Evolutionary conservation across 2,113 vertebrate genomes (phyloP).

Genomic region (Tragelaphus strepsiceros): DNA sequence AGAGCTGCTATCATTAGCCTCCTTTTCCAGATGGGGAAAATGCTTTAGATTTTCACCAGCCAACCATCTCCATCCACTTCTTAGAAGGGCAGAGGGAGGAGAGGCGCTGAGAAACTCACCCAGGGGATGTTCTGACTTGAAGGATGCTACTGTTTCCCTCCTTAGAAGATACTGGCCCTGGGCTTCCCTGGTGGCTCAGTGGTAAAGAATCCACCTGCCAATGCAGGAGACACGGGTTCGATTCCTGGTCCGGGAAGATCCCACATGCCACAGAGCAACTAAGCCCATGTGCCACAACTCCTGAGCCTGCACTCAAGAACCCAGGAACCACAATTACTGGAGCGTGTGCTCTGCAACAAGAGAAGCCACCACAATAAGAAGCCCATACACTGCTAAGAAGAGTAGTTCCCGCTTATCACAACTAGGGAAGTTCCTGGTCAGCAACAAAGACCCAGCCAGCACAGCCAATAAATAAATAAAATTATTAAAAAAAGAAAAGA

Average conservation of each 20-base stretch:
- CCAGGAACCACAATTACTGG: not conserved
- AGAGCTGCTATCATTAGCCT: too few species aligned
- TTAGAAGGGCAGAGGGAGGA: not conserved
- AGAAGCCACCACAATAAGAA: not conserved
- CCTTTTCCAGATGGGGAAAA: not conserved
- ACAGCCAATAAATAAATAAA: not conserved
- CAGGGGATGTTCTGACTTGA: not conserved
- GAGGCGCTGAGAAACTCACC: not conserved
- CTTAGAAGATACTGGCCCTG: not conserved
- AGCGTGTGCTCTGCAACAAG: not conserved
- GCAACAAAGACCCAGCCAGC: not conserved
- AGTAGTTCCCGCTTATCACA: not conserved
- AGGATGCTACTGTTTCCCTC: not conserved
- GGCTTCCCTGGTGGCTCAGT: not conserved
- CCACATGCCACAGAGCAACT: not conserved
- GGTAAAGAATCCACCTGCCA: not conserved
- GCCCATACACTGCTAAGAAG: not conserved
- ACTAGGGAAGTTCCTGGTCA: not conserved
- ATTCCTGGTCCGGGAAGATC: not conserved
- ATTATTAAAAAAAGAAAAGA: not conserved
- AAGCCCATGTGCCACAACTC: not conserved
- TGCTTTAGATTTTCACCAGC: not conserved
- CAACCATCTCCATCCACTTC: not conserved
- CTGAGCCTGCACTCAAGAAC: not conserved
- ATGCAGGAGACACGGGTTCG: rapidly evolving